A percentile compares a stretch with the other conserved stretches of the same genome.
Conservation (phyloP, 1,140 invertebrate species). For the Arion vulgaris region DNA sequence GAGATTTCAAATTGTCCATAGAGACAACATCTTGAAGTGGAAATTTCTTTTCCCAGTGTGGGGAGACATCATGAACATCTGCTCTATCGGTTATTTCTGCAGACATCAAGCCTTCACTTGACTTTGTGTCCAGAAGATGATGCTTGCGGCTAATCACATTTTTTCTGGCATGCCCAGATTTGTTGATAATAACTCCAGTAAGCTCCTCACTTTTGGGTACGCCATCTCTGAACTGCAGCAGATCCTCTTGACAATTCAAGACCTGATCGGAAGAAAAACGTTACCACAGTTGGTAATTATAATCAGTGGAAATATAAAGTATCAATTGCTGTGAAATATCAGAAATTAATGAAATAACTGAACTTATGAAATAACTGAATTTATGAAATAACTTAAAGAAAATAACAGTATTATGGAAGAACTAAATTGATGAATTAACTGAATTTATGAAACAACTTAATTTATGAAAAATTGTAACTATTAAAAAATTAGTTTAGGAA, state of each 20-base stretch:
- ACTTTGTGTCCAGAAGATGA: not conserved
- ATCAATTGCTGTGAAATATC: not conserved
- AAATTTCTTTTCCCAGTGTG: slow-evolving; percentile 26
- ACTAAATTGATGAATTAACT: too few relatives aligned
- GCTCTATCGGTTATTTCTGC: not conserved
- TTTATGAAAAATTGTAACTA: too few relatives aligned
- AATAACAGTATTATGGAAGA: too few relatives aligned
- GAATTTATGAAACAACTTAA: too few relatives aligned
- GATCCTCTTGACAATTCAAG: slow-evolving; percentile 49
- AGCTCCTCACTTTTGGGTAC: slow-evolving; percentile 48
- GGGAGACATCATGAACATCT: slow-evolving; percentile 18
- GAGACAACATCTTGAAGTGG: not conserved
- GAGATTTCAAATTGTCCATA: not conserved
- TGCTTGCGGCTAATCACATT: not conserved
- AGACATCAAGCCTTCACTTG: not conserved
- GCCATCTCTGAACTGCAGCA: slow-evolving; percentile 50
- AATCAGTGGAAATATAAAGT: not conserved
- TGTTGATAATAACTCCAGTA: slow-evolving; percentile 60
- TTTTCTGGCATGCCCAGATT: slow-evolving; percentile 52
- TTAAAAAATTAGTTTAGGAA: too few relatives aligned
- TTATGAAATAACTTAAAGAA: too few relatives aligned
- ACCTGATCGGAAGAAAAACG: slow-evolving; percentile 45
- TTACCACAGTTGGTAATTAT: not conserved
- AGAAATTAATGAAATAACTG: too few relatives aligned
- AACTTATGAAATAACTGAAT: too few relatives aligned